Evolutionary conservation across 2,888 invertebrate species (phyloP), one percentile per base, ranked within the genome.

Genomic region (Oscheius onirici): DNA sequence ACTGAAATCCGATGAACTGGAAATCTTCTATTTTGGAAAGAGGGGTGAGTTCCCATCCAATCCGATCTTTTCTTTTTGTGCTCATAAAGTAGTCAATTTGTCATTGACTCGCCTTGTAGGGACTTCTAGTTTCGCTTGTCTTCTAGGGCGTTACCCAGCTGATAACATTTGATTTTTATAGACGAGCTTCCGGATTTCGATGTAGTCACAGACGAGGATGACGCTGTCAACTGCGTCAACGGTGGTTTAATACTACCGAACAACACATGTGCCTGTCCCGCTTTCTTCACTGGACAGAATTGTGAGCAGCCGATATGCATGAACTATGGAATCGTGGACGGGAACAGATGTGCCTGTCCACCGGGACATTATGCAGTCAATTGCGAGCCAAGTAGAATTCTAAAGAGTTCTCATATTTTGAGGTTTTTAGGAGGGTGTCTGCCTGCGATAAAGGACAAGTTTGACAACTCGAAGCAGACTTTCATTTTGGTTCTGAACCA

Each of bases 211-310:
- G 44, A 17, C 10, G 15, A 17, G 1, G 60, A 60, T 43, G 60
- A 15, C 17, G 40, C 41, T 20, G 13, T 44, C 20, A 60, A 10
- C 10, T 78, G 77, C 41, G 11, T 61, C 11, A 55, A 78, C 28
- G 72, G 74, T 26, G 77, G 77, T 41, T 63, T 78, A 15, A 66
- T 73, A 3, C 49, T 78, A 2, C 77, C 77, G 22, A 78, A 78
- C 54, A 72, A 69, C 17, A 78, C 77, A 8, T 78, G 77, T 28
- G 55, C 77, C 5, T 78, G 77, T 44, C 22, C 60, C 20, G 65
- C 70, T 13, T 78, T 75, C 51, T 63, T 60, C 49, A 71, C 68
- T 11, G 77, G 77, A 49, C 54, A 68, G 17, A 61, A 68, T n/a
- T 78, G 77, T 24, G 24, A 63, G 24, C 8, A 6, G 6, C 24